Conservation (phyloP, 1,140 invertebrate species). For the Fopius arisanus region DNA sequence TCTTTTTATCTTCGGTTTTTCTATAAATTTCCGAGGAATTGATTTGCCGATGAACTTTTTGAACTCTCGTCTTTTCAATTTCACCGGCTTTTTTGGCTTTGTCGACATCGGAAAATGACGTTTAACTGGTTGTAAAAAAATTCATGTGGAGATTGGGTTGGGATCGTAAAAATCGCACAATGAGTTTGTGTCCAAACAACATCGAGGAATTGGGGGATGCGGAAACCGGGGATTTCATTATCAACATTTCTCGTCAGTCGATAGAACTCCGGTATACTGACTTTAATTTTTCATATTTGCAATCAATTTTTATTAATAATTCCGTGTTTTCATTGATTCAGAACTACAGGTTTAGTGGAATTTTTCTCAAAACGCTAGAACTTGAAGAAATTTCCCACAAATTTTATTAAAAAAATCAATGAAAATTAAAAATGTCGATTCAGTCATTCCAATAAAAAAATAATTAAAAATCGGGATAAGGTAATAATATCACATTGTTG, state of each 20-base stretch:
- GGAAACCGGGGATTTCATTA: conserved; percentile 56
- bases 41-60: background rate
- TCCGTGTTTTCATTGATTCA: too few relatives aligned
- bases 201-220: conserved; percentile 54
- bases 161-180: conserved; percentile 60
- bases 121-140: conserved; percentile 62
- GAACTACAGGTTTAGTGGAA: too few relatives aligned
- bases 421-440: too few relatives aligned
- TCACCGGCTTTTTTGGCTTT: background rate
- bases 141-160: conserved; percentile 19
- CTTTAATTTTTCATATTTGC: background rate
- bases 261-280: conserved; percentile 61
- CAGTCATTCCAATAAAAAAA: too few relatives aligned
- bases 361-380: too few relatives aligned
- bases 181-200: conserved; percentile 43
- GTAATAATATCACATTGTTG: too few relatives aligned
- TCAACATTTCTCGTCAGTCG: conserved; percentile 60
- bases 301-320: too few relatives aligned
- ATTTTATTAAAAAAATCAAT: too few relatives aligned
- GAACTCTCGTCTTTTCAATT: background rate
- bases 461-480: too few relatives aligned
- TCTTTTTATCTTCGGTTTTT: conserved; percentile 7
- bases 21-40: conserved; percentile 1
- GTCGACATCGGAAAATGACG: conserved; percentile 55
- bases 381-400: too few relatives aligned